Evolutionary conservation across 2,888 invertebrate species (phyloP).

Genomic region (Tinea pellionella): DNA sequence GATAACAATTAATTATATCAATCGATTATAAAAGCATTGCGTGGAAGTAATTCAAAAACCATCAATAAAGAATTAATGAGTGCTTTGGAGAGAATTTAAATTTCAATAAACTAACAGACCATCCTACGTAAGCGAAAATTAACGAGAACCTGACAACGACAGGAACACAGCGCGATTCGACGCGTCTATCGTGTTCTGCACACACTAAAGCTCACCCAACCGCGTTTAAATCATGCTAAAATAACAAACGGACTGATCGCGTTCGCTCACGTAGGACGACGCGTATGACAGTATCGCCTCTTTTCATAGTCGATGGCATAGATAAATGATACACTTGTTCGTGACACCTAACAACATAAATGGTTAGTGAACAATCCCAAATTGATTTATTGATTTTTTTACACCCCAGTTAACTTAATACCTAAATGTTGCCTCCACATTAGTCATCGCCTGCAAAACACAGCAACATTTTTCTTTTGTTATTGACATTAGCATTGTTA

Average conservation of each 20-base stretch:
- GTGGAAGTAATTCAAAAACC: neutral
- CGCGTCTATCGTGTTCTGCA: too few species aligned
- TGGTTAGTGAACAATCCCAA: neutral
- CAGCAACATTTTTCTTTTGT: too few species aligned
- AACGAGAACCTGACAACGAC: neutral
- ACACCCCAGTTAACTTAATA: neutral
- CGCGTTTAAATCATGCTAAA: too few species aligned
- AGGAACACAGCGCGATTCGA: neutral
- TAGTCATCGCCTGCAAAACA: neutral
- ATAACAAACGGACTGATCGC: too few species aligned
- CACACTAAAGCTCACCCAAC: too few species aligned
- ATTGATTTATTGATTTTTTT: constrained; percentile 7
- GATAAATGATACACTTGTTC: constrained; percentile 9
- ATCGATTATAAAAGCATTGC: neutral
- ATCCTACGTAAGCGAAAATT: neutral
- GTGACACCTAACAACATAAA: constrained; percentile 6
- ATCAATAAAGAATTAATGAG: neutral
- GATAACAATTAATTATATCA: neutral
- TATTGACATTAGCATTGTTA: too few species aligned
- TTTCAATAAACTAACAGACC: neutral
- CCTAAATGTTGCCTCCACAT: neutral
- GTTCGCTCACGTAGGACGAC: too few species aligned
- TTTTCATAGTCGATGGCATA: constrained; percentile 6
- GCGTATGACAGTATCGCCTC: neutral
- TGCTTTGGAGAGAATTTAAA: neutral